A percentile compares a stretch with the other conserved stretches of the same genome.
These are phyloP conservation scores for Anolis apletophallus DNA, from an alignment of 2,797 vertebrate species.

Conservation along the genomic window DNA sequence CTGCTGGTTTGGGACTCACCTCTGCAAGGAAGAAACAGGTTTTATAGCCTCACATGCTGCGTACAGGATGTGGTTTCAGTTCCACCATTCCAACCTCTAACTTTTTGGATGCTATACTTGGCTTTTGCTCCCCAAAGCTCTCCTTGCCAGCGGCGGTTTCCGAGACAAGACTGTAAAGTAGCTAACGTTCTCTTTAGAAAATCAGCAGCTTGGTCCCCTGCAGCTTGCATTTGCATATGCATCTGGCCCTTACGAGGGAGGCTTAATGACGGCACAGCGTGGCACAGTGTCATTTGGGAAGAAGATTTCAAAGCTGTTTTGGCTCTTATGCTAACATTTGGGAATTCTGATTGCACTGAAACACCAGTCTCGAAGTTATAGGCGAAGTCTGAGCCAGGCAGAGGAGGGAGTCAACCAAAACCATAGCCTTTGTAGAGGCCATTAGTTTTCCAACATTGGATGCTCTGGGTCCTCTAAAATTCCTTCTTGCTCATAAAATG, in stretches of 20 bases:
- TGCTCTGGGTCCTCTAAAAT: background rate
- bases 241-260: background rate
- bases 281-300: background rate
- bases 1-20: background rate
- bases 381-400: background rate
- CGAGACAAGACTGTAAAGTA: background rate
- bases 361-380: background rate
- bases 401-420: background rate
- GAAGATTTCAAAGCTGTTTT: background rate
- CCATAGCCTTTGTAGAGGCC: background rate
- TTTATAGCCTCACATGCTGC: background rate
- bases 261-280: background rate
- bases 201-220: background rate
- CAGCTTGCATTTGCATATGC: background rate
- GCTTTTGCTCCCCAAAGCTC: background rate
- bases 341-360: background rate
- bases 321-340: background rate
- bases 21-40: background rate
- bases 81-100: background rate
- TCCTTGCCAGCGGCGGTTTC: background rate
- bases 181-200: background rate
- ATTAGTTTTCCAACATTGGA: background rate
- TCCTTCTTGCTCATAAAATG: background rate
- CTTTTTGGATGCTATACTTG: slow-evolving; percentile 8
- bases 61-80: background rate